Conservation (phyloP, 2,888 invertebrate species). For the Drepana falcataria region DNA sequence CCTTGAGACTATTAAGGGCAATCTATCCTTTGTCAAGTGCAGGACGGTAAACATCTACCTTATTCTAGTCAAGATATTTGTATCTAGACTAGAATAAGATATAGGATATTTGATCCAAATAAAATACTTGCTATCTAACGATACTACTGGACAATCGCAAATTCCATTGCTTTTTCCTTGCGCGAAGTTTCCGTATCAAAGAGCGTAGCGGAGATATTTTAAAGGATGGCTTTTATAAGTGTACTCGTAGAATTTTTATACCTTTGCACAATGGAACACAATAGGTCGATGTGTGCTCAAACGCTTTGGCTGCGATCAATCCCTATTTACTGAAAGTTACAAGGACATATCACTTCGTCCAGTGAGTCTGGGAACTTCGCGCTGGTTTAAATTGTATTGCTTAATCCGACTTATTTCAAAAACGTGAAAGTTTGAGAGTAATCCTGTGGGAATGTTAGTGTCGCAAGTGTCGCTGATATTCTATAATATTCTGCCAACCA, state of each 20-base stretch:
- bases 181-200: not conserved
- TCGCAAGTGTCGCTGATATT: no score
- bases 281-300: not conserved
- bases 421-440: no score
- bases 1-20: no score
- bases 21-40: no score
- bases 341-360: not conserved
- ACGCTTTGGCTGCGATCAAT: not conserved
- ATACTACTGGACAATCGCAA: not conserved
- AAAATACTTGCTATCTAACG: not conserved
- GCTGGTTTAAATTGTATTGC: no score
- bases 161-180: not conserved
- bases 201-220: constrained; percentile 2
- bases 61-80: no score
- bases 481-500: no score
- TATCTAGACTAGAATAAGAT: no score
- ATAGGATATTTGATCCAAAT: not conserved
- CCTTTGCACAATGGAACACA: not conserved
- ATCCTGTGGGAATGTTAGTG: no score
- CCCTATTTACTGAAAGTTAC: not conserved
- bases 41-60: no score
- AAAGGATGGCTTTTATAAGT: not conserved
- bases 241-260: not conserved
- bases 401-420: no score
- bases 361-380: not conserved